Base-by-base conservation (phyloP, 2,888 invertebrate species). In the Lepidochitona cinerea region DNA sequence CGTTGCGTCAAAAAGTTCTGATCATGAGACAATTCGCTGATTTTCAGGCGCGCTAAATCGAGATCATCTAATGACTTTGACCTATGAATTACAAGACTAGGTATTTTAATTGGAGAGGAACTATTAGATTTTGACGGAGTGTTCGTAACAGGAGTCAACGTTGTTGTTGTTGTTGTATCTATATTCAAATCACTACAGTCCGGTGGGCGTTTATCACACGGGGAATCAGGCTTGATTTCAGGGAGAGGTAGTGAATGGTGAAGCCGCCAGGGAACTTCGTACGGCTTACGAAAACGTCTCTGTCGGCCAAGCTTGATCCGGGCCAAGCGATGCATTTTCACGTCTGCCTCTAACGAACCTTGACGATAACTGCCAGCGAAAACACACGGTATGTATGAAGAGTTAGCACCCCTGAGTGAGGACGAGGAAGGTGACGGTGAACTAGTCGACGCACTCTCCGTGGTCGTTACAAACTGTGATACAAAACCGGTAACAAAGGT, bases 61-160 rank as follows among this genome's bases (percentile, higher is more conserved):
- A 88, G 80, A 70, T 88, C 88, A 68, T 88, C 86, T 35, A 88
- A 74, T 49, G 88, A 88, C 71, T 83, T 84, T 68, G 88, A 88
- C 71, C 88, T 75, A 36, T 66, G 35, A 29, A 75, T 77, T 7
- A 78, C 74, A 72, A 67, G 75, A 7, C 71, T 68, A 0, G 80
- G 75, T 23, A 52, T 41, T 76, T 84, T 84, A 5, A 82, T 78
- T 5, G 85, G 84, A 0, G 85, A 85, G 1, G 83, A 79, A 7
- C 82, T 78, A 75, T 84, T 85, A 64, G 86, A 86, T 70, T 85
- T 85, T 49, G 84, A 84, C 66, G 80, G 80, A 3, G 71, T 64
- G 29, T 3, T 12, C 14, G 66, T 37, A 18, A 36, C 14, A 36
- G 66, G 66, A 23, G 7, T 59, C 9, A 7, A 14, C 9, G 9